Conservation (phyloP, 2,888 invertebrate genomes). For the Phragmatobia fuliginosa region DNA sequence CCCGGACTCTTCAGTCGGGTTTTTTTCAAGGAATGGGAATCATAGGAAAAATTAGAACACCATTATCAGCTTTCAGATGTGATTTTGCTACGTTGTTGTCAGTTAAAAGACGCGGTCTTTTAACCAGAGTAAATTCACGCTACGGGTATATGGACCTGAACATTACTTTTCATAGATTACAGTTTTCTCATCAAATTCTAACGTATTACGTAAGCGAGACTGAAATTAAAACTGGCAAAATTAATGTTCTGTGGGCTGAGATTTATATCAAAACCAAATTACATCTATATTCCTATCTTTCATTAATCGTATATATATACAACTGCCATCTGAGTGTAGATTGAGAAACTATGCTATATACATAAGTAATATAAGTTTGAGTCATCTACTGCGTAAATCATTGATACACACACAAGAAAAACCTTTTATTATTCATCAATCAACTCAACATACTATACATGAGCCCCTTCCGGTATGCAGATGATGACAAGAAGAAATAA, state of each 20-base stretch:
- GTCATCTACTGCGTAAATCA: constrained; percentile 43
- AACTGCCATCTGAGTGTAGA: no score
- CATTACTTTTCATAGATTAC: not conserved
- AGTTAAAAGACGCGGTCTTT: not conserved
- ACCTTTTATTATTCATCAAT: constrained; percentile 34
- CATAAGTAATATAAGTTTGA: constrained; percentile 9
- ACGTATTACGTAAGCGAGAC: not conserved
- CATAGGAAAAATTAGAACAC: not conserved
- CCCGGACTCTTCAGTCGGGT: no score
- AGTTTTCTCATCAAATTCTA: not conserved
- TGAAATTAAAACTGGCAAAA: not conserved
- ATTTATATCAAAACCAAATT: no score
- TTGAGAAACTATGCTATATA: constrained; percentile 8
- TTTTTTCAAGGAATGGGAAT: not conserved
- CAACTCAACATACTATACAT: constrained; percentile 26
- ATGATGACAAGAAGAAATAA: constrained; percentile 25
- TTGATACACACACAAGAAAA: constrained; percentile 27
- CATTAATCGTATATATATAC: not conserved
- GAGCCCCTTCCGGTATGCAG: constrained; percentile 32
- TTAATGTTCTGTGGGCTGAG: not conserved
- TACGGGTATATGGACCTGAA: not conserved
- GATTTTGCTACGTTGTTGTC: not conserved
- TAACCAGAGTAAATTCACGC: not conserved
- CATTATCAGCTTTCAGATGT: not conserved
- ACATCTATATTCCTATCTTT: not conserved